Conservation (phyloP, 2,797 vertebrate species). For the Alca torda region DNA sequence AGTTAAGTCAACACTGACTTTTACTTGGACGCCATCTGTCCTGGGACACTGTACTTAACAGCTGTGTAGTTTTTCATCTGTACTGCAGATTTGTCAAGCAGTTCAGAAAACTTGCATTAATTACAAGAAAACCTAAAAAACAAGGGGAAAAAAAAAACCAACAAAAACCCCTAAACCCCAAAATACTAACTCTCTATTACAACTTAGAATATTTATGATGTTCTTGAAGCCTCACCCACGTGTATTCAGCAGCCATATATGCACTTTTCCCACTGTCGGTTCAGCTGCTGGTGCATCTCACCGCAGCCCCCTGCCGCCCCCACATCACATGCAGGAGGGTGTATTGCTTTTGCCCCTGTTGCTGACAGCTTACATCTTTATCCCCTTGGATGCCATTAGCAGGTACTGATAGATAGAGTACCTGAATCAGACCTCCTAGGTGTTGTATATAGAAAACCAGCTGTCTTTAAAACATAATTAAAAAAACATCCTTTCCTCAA, state of each 20-base stretch:
- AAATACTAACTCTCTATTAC: background rate
- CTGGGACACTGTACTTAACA: background rate
- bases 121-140: background rate
- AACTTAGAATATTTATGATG: background rate
- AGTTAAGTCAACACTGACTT: background rate
- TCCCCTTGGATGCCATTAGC: background rate
- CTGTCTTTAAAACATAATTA: background rate
- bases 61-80: background rate
- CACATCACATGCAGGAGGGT: rapidly evolving
- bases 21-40: background rate
- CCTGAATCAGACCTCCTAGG: background rate
- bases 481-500: background rate
- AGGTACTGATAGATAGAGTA: background rate
- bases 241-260: background rate
- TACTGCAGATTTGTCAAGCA: background rate
- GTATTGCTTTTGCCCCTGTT: background rate
- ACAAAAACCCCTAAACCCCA: background rate
- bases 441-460: background rate
- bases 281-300: background rate
- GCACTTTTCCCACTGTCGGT: background rate
- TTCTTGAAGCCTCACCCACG: background rate
- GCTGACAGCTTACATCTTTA: background rate
- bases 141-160: background rate
- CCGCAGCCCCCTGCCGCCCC: background rate
- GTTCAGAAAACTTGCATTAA: background rate